Percentiles rank a stretch among this genome's conserved stretches.
phyloP scores from a whole-genome alignment of 1,140 invertebrate genomes.

The Adoxophyes honmai region DNA sequence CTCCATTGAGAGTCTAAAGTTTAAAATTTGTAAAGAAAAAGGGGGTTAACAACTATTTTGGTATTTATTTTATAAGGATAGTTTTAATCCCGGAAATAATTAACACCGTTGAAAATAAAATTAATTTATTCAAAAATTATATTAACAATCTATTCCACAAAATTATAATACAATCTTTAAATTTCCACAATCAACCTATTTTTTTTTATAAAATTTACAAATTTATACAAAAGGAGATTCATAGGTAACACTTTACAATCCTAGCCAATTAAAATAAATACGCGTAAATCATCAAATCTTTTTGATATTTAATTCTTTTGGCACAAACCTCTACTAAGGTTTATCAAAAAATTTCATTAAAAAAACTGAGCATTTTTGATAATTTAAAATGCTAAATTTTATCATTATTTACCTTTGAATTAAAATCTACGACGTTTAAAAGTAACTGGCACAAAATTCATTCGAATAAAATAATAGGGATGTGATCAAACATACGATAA shows the following conservation, averaged over 20 bases:
- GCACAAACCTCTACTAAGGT: slow-evolving; percentile 41
- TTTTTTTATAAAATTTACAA: slow-evolving; percentile 52
- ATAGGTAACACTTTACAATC: slow-evolving; percentile 44
- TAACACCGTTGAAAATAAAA: slow-evolving; percentile 40
- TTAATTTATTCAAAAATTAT: slow-evolving; percentile 60
- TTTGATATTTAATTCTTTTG: slow-evolving; percentile 40
- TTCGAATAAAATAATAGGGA: slow-evolving; percentile 28
- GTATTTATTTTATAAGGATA: too few relatives aligned
- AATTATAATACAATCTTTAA: slow-evolving; percentile 44
- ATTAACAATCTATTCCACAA: slow-evolving; percentile 55
- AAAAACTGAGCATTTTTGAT: slow-evolving; percentile 45
- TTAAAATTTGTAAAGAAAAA: too few relatives aligned
- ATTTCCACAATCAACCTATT: slow-evolving; percentile 40
- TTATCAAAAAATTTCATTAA: not conserved
- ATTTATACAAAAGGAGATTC: slow-evolving; percentile 31
- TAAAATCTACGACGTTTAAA: slow-evolving; percentile 37
- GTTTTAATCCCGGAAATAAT: too few relatives aligned
- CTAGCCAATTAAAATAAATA: slow-evolving; percentile 38
- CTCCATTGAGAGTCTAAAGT: too few relatives aligned
- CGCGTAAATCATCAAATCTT: slow-evolving; percentile 27
- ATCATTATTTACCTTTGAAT: slow-evolving; percentile 22
- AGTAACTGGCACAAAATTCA: slow-evolving; percentile 68
- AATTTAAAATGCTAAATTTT: slow-evolving; percentile 38
- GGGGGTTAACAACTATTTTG: too few relatives aligned
- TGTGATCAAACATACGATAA: not conserved